These are phyloP conservation scores for Alviniconcha strummeri DNA, from an alignment of 2,888 invertebrate genomes.

Conservation along the genomic window DNA sequence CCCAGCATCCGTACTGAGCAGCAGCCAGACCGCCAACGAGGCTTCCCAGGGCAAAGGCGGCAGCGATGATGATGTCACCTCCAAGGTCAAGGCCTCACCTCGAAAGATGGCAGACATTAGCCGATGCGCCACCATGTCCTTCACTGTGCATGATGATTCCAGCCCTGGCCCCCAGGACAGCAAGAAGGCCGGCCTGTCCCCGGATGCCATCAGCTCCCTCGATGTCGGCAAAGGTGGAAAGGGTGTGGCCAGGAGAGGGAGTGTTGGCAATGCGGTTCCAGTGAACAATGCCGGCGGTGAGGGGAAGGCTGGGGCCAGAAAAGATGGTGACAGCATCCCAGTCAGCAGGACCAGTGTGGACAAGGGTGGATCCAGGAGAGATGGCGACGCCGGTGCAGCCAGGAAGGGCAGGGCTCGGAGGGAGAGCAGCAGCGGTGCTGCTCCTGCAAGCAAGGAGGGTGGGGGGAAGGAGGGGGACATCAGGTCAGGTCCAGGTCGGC, in stretches of 20 bases:
- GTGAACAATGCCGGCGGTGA: not conserved
- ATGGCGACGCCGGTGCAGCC: no score
- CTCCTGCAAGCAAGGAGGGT: not conserved
- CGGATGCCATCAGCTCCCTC: conserved; percentile 2
- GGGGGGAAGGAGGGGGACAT: no score
- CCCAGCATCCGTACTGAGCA: not conserved
- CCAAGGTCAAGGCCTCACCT: conserved; percentile 27
- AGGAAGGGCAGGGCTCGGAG: not conserved
- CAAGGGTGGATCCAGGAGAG: no score
- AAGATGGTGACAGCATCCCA: no score
- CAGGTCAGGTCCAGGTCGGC: not conserved
- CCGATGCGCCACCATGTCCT: conserved; percentile 37
- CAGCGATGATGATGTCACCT: conserved; percentile 18
- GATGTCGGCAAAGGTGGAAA: not conserved
- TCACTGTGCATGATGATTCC: conserved; percentile 20
- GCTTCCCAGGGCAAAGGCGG: not conserved
- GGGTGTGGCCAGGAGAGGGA: not conserved
- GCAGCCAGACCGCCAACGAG: not conserved
- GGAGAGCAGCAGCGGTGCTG: not conserved
- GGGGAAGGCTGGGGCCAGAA: no score
- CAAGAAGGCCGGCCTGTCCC: conserved; percentile 11
- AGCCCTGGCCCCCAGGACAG: not conserved
- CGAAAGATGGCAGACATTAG: conserved; percentile 35
- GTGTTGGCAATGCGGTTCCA: not conserved
- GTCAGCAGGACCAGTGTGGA: no score